Percentiles rank a stretch among this genome's conserved stretches.
Evolutionary conservation across 2,797 vertebrate genomes (phyloP).

Genomic region (Sebastiscus albofasciatus): DNA sequence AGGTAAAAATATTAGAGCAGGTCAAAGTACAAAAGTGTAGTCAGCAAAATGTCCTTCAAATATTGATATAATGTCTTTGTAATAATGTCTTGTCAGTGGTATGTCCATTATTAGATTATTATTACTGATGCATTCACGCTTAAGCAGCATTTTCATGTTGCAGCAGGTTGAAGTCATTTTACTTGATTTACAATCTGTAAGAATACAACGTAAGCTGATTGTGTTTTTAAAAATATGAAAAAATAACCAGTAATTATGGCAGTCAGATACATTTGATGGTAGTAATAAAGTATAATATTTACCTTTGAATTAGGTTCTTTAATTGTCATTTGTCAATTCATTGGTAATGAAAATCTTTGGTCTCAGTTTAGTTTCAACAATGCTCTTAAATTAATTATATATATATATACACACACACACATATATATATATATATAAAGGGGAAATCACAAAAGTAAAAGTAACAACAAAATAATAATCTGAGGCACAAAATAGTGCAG

Average conservation of each 20-base stretch:
- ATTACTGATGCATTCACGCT: neutral
- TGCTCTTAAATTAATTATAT: too few relatives aligned
- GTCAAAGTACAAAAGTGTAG: neutral
- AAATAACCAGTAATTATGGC: neutral
- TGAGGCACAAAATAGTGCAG: too few relatives aligned
- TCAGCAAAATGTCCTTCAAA: neutral
- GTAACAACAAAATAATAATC: too few relatives aligned
- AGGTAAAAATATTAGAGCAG: neutral
- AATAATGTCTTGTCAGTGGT: neutral
- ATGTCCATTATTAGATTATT: neutral
- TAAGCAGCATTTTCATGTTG: neutral
- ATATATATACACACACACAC: too few relatives aligned
- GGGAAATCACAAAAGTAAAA: too few relatives aligned
- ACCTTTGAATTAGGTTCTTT: neutral
- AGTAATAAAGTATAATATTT: too few relatives aligned
- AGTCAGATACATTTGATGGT: neutral
- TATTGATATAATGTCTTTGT: neutral
- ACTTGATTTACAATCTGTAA: neutral
- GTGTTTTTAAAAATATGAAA: neutral
- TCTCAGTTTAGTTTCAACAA: too few relatives aligned
- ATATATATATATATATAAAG: too few relatives aligned
- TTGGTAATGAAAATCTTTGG: too few relatives aligned
- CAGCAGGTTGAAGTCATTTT: neutral
- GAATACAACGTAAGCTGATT: neutral
- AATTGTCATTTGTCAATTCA: too few relatives aligned